Evolutionary conservation across 2,113 vertebrate genomes (phyloP).

Genomic region (Chunga burmeisteri): DNA sequence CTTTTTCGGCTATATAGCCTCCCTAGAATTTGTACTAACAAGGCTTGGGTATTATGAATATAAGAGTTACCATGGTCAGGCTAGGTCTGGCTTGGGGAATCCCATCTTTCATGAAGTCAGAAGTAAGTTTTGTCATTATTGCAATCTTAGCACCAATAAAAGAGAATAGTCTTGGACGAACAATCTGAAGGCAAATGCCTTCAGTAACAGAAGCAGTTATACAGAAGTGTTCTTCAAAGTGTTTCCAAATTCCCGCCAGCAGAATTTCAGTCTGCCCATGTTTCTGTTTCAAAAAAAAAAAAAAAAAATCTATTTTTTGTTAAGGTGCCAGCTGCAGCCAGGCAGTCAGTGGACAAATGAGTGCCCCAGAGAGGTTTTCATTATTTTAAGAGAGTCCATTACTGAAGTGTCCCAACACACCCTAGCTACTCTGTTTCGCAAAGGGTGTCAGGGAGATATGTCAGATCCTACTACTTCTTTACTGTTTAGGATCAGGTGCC

Average conservation of each 20-base stretch:
- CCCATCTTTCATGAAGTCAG: not conserved
- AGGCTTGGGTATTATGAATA: not conserved
- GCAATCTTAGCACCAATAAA: not conserved
- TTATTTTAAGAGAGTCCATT: not conserved
- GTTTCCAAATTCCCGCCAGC: not conserved
- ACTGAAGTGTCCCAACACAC: not conserved
- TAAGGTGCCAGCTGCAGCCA: not conserved
- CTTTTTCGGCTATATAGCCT: not conserved
- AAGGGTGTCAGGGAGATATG: not conserved
- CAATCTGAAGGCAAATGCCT: not conserved
- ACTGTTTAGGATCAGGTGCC: not conserved
- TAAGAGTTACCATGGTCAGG: not conserved
- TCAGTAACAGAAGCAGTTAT: not conserved
- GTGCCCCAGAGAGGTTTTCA: not conserved
- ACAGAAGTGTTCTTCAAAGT: not conserved
- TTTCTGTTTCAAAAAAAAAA: not conserved
- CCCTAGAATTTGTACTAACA: not conserved
- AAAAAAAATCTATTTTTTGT: not conserved
- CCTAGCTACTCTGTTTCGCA: not conserved
- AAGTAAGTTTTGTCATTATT: not conserved
- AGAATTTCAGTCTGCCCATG: not conserved
- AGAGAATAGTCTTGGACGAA: not conserved
- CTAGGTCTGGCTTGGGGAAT: not conserved
- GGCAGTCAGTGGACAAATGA: not conserved
- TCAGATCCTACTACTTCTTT: not conserved